These are phyloP conservation scores for Neoascia interrupta DNA, from an alignment of 2,888 invertebrate genomes.

Conservation along the genomic window DNA sequence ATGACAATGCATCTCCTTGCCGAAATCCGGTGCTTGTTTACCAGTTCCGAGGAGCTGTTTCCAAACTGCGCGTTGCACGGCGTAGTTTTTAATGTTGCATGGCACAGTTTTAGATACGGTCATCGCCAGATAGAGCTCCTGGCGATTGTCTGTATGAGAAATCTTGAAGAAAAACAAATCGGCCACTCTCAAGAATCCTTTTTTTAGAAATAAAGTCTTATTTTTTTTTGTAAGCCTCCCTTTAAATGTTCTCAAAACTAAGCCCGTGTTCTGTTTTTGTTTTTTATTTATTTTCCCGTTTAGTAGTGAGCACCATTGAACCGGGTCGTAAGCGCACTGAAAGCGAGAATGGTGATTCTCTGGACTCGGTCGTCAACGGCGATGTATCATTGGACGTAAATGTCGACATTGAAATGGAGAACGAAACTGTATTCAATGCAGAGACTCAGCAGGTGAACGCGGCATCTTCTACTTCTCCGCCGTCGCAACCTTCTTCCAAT, in stretches of 20 bases:
- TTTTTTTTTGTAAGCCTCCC: no score
- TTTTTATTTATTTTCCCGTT: slow-evolving; percentile 54
- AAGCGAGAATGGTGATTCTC: slow-evolving; percentile 85
- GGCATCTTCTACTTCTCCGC: slow-evolving; percentile 73
- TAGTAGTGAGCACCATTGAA: slow-evolving; percentile 88
- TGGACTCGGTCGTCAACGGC: slow-evolving; percentile 80
- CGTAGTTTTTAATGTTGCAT: no score
- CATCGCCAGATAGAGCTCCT: no score
- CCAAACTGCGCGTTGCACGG: no score
- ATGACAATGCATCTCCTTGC: no score
- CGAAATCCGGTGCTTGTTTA: no score
- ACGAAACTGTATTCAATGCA: slow-evolving; percentile 78
- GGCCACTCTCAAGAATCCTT: background rate
- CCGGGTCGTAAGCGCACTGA: slow-evolving; percentile 84
- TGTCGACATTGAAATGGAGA: slow-evolving; percentile 82
- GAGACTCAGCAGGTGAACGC: slow-evolving; percentile 75
- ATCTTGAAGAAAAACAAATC: no score
- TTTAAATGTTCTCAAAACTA: no score
- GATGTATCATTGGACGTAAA: slow-evolving; percentile 81
- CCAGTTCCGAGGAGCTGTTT: no score
- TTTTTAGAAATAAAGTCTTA: background rate
- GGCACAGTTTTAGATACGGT: no score
- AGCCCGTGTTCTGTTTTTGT: slow-evolving; percentile 24
- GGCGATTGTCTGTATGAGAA: no score
- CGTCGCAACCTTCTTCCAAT: slow-evolving; percentile 53